Conservation (phyloP, 2,113 vertebrate species). For the Oenanthe oenanthe region DNA sequence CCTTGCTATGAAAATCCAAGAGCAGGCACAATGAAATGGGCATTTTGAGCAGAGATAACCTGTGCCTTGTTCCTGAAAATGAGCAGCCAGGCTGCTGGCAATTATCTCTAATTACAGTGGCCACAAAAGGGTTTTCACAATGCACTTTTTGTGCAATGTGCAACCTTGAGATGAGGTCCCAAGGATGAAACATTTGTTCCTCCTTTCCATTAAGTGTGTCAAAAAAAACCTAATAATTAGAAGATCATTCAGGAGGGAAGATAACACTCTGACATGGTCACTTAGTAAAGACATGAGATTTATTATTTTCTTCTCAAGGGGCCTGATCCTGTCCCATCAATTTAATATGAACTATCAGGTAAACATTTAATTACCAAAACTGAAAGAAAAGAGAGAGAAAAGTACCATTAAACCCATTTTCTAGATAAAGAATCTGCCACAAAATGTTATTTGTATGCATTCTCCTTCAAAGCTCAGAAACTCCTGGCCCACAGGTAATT, state of each 20-base stretch:
- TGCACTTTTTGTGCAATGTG: neutral
- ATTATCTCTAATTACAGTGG: slow-evolving; percentile 58
- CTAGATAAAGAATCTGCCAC: neutral
- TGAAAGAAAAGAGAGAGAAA: neutral
- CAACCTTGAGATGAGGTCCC: slow-evolving; percentile 15
- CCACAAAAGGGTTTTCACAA: slow-evolving; percentile 6
- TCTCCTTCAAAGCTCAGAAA: neutral
- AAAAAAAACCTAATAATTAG: slow-evolving; percentile 16
- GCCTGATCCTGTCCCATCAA: neutral
- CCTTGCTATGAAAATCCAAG: neutral
- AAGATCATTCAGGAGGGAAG: neutral
- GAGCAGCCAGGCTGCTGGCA: slow-evolving; percentile 8
- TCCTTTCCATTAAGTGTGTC: neutral
- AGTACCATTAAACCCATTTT: neutral
- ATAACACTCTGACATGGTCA: neutral
- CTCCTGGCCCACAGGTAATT: neutral
- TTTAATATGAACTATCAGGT: neutral
- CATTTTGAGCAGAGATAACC: slow-evolving; percentile 20
- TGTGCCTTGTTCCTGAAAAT: neutral
- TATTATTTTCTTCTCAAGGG: neutral
- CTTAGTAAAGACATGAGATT: neutral
- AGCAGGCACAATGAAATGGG: neutral
- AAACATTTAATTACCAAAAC: neutral
- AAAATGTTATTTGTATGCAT: neutral
- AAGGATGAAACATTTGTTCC: neutral